phyloP scores from a whole-genome alignment of 2,888 invertebrate species.

The Dasypogon diadema region DNA sequence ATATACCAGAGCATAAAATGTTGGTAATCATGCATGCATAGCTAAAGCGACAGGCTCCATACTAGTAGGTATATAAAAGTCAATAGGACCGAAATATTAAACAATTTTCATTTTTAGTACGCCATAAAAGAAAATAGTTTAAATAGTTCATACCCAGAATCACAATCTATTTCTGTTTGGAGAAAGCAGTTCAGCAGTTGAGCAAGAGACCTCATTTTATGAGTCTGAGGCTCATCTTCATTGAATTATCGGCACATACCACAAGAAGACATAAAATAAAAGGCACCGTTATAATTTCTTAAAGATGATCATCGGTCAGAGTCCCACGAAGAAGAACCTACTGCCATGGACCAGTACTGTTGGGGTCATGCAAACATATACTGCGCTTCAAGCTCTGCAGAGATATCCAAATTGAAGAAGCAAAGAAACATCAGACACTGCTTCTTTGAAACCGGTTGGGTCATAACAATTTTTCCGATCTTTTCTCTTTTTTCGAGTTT shows the following conservation, averaged over 20 bases:
- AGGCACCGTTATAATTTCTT: constrained; percentile 52
- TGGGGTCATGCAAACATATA: constrained; percentile 29
- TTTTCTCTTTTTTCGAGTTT: constrained; percentile 15
- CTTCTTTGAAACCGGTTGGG: constrained; percentile 42
- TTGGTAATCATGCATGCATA: too few relatives aligned
- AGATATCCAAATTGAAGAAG: constrained; percentile 24
- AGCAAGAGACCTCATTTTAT: constrained; percentile 6
- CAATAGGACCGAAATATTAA: too few relatives aligned
- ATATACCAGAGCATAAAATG: too few relatives aligned
- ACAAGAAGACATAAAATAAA: constrained; percentile 51
- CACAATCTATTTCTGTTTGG: neutral
- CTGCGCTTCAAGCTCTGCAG: neutral
- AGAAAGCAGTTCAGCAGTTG: neutral
- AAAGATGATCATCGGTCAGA: constrained; percentile 51
- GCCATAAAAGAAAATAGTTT: neutral
- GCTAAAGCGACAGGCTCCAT: too few relatives aligned
- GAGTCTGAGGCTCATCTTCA: constrained; percentile 40
- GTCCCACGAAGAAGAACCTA: constrained; percentile 43
- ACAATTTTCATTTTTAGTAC: neutral
- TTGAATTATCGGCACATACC: constrained; percentile 52
- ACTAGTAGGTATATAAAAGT: too few relatives aligned
- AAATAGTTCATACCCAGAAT: neutral
- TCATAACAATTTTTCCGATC: constrained; percentile 13
- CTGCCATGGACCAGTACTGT: constrained; percentile 45
- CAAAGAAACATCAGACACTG: constrained; percentile 18